phyloP scores from a whole-genome alignment of 1,140 invertebrate species.

The Stegodyphus mimosarum region DNA sequence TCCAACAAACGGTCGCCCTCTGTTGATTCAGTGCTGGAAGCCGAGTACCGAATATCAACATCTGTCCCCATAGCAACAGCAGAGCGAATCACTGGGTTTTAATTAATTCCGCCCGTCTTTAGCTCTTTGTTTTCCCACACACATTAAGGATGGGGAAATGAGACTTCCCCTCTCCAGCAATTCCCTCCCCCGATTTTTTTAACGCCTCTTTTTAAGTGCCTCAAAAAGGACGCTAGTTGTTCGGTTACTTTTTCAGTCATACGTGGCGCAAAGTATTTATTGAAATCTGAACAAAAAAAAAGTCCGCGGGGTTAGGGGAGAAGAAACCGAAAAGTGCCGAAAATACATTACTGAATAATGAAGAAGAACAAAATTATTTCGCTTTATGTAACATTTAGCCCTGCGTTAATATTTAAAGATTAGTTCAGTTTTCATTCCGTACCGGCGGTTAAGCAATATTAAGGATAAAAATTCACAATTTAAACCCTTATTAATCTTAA shows the following conservation, averaged over 20 bases:
- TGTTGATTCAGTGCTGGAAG: conserved; percentile 58
- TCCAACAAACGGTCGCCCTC: conserved; percentile 45
- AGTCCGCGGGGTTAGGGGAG: not conserved
- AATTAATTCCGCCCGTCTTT: conserved; percentile 58
- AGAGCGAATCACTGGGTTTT: conserved; percentile 54
- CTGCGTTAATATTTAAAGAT: no score
- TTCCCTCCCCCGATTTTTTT: not conserved
- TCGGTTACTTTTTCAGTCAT: no score
- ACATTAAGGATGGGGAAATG: conserved; percentile 44
- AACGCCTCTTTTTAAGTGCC: conserved; percentile 45
- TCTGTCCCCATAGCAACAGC: conserved; percentile 51
- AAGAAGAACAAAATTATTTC: no score
- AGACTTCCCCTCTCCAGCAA: conserved; percentile 2
- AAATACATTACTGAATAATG: no score
- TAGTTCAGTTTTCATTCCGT: no score
- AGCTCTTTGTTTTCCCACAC: conserved; percentile 59
- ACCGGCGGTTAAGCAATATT: no score
- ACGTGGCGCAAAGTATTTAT: not conserved
- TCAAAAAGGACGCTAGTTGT: conserved; percentile 17
- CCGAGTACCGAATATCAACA: conserved; percentile 56
- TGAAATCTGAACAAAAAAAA: not conserved
- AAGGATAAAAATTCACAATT: no score
- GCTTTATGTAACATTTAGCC: no score
- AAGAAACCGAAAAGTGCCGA: no score
- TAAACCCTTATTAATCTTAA: no score